These are phyloP conservation scores for Chaitophorus viminalis DNA, from an alignment of 2,888 invertebrate genomes.

Conservation along the genomic window DNA sequence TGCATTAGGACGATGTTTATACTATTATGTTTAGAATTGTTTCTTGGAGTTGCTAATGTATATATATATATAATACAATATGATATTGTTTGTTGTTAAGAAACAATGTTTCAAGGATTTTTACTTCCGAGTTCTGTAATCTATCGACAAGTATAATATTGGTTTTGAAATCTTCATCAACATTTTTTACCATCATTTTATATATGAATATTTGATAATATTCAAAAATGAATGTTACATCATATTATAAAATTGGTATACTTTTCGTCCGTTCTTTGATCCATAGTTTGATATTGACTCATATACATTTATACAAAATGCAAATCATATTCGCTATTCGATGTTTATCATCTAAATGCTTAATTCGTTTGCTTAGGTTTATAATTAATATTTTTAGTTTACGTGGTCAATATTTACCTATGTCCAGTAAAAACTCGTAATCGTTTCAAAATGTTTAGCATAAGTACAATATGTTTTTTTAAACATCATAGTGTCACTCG, in stretches of 20 bases:
- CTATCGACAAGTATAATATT: background rate
- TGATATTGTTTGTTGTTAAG: background rate
- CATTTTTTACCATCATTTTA: background rate
- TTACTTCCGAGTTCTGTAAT: constrained; percentile 26
- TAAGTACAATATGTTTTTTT: no score
- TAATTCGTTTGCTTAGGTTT: background rate
- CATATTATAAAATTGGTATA: no score
- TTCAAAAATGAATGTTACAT: background rate
- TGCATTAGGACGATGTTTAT: constrained; percentile 24
- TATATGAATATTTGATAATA: background rate
- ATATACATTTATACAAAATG: background rate
- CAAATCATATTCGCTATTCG: background rate
- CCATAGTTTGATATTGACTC: background rate
- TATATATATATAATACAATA: background rate
- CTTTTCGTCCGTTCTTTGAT: background rate
- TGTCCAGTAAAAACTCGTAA: background rate
- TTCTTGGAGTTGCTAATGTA: background rate
- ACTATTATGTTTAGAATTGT: background rate
- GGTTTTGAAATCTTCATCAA: background rate
- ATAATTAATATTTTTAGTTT: background rate
- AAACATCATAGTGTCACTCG: no score
- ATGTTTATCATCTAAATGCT: background rate
- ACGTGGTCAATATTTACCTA: background rate
- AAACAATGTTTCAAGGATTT: constrained; percentile 44
- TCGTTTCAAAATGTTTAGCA: no score